A percentile compares a stretch with the other conserved stretches of the same genome.
Evolutionary conservation across 2,888 invertebrate species (phyloP).

Genomic region (Apocheima hispidaria): DNA sequence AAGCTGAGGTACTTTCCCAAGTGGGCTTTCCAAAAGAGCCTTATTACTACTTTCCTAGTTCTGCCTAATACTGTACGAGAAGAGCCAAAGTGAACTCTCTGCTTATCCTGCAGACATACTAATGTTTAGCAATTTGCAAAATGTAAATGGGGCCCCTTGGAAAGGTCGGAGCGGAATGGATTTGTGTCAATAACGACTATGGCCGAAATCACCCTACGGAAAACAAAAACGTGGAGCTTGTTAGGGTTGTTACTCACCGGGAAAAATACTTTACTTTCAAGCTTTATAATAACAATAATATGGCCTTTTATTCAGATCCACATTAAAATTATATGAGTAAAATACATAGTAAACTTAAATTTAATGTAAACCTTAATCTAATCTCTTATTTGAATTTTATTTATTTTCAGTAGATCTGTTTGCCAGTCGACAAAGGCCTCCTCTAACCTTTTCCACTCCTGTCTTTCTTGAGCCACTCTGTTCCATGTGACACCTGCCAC

Average conservation of each 20-base stretch:
- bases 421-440: too few relatives aligned
- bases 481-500: too few relatives aligned
- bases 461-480: too few relatives aligned
- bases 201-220: conserved; percentile 29
- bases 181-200: conserved; percentile 37
- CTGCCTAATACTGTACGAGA: not conserved
- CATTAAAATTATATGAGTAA: too few relatives aligned
- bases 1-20: too few relatives aligned
- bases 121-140: conserved; percentile 32
- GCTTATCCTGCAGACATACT: conserved; percentile 8
- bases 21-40: too few relatives aligned
- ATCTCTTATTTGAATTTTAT: too few relatives aligned
- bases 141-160: conserved; percentile 26
- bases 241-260: conserved; percentile 10
- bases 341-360: too few relatives aligned
- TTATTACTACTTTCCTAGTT: not conserved
- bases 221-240: conserved; percentile 32
- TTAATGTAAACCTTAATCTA: too few relatives aligned
- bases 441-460: too few relatives aligned
- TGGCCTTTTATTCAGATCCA: too few relatives aligned
- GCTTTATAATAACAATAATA: not conserved
- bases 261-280: not conserved
- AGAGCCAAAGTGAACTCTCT: conserved; percentile 9
- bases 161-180: conserved; percentile 34
- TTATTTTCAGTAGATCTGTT: too few relatives aligned